Evolutionary conservation across 1,140 invertebrate species (phyloP).

Genomic region (Heterodera carotae): DNA sequence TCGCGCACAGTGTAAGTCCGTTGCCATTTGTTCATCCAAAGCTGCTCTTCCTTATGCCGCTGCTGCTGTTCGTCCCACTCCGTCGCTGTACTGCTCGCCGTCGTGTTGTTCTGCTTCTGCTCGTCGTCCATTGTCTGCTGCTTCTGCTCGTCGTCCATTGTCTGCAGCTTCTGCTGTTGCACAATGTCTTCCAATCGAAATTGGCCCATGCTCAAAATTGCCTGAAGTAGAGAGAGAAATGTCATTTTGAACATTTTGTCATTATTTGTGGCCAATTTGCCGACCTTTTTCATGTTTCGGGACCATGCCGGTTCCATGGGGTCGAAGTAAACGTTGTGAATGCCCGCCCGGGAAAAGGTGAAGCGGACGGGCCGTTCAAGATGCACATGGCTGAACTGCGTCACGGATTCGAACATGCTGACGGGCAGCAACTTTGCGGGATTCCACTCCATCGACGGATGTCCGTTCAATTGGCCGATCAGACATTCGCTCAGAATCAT

Average conservation of each 20-base stretch:
- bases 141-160: not conserved
- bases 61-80: not conserved
- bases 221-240: not conserved
- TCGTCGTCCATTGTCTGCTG: not conserved
- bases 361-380: constrained; percentile 3
- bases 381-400: not conserved
- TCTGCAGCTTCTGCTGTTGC: not conserved
- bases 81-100: not conserved
- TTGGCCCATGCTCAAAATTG: not conserved
- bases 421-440: not conserved
- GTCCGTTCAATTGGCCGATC: constrained; percentile 4
- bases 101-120: not conserved
- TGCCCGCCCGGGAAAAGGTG: not conserved
- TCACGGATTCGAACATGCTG: not conserved
- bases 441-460: not conserved
- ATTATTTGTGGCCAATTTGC: not conserved
- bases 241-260: not conserved
- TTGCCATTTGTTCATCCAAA: not conserved
- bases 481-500: constrained; percentile 5
- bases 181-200: not conserved
- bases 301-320: not conserved
- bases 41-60: not conserved
- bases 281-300: not conserved
- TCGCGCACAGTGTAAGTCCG: not conserved
- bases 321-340: not conserved